phyloP scores from a whole-genome alignment of 2,113 vertebrate species.

The Seriola rivoliana region DNA sequence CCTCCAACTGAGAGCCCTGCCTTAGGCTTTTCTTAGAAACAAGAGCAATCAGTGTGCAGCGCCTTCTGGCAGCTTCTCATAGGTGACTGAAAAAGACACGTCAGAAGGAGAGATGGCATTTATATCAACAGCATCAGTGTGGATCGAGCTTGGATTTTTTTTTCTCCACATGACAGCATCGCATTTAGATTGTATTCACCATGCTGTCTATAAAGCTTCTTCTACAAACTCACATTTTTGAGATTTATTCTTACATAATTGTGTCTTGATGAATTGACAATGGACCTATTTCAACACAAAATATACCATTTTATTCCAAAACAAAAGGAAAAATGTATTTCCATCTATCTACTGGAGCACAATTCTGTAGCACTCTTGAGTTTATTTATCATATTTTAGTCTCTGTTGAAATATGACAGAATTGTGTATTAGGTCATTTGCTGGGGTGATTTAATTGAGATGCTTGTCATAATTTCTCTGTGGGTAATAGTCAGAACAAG shows the following conservation, averaged over 20 bases:
- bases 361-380: background rate
- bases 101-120: constrained; percentile 36
- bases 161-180: background rate
- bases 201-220: background rate
- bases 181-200: background rate
- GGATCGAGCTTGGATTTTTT: background rate
- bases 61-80: constrained; percentile 1
- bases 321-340: background rate
- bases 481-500: background rate
- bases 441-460: background rate
- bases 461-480: background rate
- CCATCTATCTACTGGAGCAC: background rate
- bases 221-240: background rate
- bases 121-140: constrained; percentile 21
- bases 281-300: background rate
- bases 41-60: constrained; percentile 18
- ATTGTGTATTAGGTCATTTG: background rate
- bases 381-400: background rate
- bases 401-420: background rate
- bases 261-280: background rate
- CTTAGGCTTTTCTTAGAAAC: constrained; percentile 61
- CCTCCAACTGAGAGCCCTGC: constrained; percentile 9
- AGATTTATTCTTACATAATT: background rate
- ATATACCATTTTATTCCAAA: background rate
- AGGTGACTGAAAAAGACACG: constrained; percentile 24